Evolutionary conservation across 2,888 invertebrate genomes (phyloP).

Genomic region (Sarcophaga variegata): DNA sequence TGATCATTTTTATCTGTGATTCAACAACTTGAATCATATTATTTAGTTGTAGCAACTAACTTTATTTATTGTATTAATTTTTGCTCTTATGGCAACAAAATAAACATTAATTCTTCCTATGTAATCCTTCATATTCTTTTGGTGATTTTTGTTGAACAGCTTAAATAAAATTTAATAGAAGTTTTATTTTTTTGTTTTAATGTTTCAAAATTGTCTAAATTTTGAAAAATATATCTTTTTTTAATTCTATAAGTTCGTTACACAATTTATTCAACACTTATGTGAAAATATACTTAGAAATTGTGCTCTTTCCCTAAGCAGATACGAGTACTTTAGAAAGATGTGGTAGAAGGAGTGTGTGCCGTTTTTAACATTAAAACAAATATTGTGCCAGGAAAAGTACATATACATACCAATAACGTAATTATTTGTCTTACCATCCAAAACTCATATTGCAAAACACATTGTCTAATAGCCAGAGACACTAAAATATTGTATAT

Average conservation of each 20-base stretch:
- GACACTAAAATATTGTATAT: not conserved
- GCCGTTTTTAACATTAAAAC: constrained; percentile 25
- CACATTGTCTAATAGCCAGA: constrained; percentile 40
- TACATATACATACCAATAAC: constrained; percentile 26
- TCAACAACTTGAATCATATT: too few species aligned
- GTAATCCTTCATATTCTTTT: constrained; percentile 4
- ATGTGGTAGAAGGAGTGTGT: not conserved
- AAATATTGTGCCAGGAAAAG: constrained; percentile 42
- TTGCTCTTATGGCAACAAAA: too few species aligned
- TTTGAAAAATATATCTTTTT: constrained; percentile 2
- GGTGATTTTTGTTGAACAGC: not conserved
- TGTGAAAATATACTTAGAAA: constrained; percentile 1
- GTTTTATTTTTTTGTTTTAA: not conserved
- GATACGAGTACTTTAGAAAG: not conserved
- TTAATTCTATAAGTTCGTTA: constrained; percentile 18
- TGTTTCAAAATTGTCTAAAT: not conserved
- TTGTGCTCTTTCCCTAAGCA: not conserved
- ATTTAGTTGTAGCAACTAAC: too few species aligned
- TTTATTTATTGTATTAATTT: too few species aligned
- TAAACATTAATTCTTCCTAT: not conserved
- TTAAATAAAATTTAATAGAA: too few species aligned
- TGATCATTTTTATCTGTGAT: too few species aligned
- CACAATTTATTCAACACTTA: constrained; percentile 24
- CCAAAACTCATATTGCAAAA: constrained; percentile 36
- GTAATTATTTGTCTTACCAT: constrained; percentile 54